Conservation (phyloP, 2,888 invertebrate genomes). For the Mimas tiliae region DNA sequence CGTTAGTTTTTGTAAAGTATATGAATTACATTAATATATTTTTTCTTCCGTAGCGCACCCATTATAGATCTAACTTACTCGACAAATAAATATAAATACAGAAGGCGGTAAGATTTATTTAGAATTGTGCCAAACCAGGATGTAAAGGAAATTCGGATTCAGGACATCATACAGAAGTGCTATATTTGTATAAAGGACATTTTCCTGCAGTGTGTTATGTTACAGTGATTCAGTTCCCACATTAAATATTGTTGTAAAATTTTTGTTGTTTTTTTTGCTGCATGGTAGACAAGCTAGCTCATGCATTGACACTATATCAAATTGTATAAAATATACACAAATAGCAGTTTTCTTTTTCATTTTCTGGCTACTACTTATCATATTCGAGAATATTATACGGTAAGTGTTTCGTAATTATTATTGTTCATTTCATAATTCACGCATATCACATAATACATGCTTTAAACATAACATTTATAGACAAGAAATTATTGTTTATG, state of each 20-base stretch:
- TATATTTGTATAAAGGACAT: slow-evolving; percentile 55
- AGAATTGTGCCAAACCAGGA: slow-evolving; percentile 39
- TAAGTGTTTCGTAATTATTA: slow-evolving; percentile 20
- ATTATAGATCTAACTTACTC: slow-evolving; percentile 73
- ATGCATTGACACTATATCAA: slow-evolving; percentile 19
- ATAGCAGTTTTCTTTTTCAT: slow-evolving; percentile 25
- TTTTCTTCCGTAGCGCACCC: slow-evolving; percentile 81
- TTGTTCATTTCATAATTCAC: slow-evolving; percentile 29
- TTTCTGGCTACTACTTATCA: slow-evolving; percentile 27
- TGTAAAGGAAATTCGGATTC: slow-evolving; percentile 44
- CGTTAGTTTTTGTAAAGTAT: background rate
- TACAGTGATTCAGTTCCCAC: slow-evolving; percentile 63
- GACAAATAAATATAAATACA: slow-evolving; percentile 79
- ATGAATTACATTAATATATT: slow-evolving; percentile 42
- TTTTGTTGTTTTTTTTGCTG: slow-evolving; percentile 73
- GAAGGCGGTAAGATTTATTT: slow-evolving; percentile 63
- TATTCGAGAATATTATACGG: slow-evolving; percentile 18
- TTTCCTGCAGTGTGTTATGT: slow-evolving; percentile 65
- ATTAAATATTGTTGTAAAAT: slow-evolving; percentile 77
- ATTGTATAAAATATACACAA: slow-evolving; percentile 21
- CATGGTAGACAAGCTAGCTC: slow-evolving; percentile 66
- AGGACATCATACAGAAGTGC: slow-evolving; percentile 63
- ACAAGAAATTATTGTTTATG: background rate
- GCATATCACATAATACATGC: slow-evolving; percentile 39
- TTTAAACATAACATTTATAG: background rate